phyloP scores from a whole-genome alignment of 2,797 vertebrate genomes.

The Triplophysa bombifrons region DNA sequence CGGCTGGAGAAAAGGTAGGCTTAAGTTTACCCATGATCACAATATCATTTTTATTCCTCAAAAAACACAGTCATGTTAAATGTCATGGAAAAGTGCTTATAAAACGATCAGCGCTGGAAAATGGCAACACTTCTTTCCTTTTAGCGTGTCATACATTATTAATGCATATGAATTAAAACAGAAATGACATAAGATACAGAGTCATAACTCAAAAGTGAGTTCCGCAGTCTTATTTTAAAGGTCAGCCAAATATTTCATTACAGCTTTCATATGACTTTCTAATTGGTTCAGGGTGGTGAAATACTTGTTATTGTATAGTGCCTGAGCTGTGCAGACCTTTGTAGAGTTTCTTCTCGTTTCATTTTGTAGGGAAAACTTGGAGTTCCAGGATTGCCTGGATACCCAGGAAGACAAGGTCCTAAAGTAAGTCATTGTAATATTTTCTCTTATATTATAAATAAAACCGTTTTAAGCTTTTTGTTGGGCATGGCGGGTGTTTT shows the following conservation, averaged over 20 bases:
- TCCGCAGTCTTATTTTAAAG: conserved; percentile 1
- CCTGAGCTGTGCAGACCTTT: neutral
- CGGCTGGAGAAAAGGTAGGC: conserved; percentile 91
- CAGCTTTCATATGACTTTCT: conserved; percentile 13
- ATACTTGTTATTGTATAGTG: conserved; percentile 3
- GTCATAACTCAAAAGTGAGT: conserved; percentile 14
- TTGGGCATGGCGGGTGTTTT: neutral
- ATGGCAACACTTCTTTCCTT: conserved; percentile 3
- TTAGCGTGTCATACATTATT: neutral
- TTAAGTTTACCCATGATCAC: neutral
- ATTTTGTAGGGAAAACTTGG: conserved; percentile 92
- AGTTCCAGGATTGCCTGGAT: conserved; percentile 94
- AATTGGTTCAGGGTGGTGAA: conserved; percentile 6
- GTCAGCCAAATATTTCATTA: conserved; percentile 30
- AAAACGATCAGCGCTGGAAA: neutral
- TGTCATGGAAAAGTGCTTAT: neutral
- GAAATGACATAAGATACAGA: conserved; percentile 6
- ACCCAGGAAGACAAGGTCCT: conserved; percentile 95
- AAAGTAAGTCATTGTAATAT: conserved; percentile 78
- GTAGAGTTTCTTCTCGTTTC: conserved; percentile 39
- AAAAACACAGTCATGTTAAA: neutral
- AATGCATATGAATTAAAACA: conserved; percentile 5
- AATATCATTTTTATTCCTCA: neutral
- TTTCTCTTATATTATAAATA: neutral
- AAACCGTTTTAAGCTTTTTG: neutral